Evolutionary conservation across 2,113 vertebrate genomes (phyloP).

Genomic region (Amia ocellicauda): DNA sequence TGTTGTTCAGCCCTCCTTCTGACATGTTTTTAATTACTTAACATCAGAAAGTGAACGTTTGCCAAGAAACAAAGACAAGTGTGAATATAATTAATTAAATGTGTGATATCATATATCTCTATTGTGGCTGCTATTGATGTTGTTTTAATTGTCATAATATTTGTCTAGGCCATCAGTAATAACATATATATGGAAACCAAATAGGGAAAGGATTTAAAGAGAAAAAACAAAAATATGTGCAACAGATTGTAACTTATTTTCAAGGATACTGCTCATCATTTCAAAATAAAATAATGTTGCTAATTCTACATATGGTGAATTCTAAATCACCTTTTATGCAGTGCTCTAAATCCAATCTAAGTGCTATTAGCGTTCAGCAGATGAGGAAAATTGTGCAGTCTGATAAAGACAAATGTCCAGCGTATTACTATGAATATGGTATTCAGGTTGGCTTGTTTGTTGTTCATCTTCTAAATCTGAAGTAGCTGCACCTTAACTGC

Average conservation of each 20-base stretch:
- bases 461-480: too few relatives aligned
- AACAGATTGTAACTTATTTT: conserved; percentile 31
- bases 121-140: neutral
- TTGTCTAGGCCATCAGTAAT: neutral
- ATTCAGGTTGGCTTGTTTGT: too few relatives aligned
- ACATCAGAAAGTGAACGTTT: too few relatives aligned
- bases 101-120: too few relatives aligned
- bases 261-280: conserved; percentile 31
- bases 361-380: conserved; percentile 61
- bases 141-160: neutral
- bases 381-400: conserved; percentile 44
- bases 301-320: conserved; percentile 70
- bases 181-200: neutral
- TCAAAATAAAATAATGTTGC: conserved; percentile 54
- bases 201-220: conserved; percentile 21
- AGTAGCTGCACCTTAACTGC: too few relatives aligned
- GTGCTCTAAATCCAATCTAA: conserved; percentile 68
- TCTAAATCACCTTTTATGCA: conserved; percentile 63
- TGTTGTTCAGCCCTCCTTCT: too few relatives aligned
- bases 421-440: too few relatives aligned
- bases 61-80: too few relatives aligned
- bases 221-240: conserved; percentile 18
- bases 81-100: too few relatives aligned
- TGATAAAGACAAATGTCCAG: too few relatives aligned
- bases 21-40: too few relatives aligned